A percentile compares a stretch with the other conserved stretches of the same genome.
phyloP scores from a whole-genome alignment of 2,888 invertebrate genomes.

The Nesidiocoris tenuis region DNA sequence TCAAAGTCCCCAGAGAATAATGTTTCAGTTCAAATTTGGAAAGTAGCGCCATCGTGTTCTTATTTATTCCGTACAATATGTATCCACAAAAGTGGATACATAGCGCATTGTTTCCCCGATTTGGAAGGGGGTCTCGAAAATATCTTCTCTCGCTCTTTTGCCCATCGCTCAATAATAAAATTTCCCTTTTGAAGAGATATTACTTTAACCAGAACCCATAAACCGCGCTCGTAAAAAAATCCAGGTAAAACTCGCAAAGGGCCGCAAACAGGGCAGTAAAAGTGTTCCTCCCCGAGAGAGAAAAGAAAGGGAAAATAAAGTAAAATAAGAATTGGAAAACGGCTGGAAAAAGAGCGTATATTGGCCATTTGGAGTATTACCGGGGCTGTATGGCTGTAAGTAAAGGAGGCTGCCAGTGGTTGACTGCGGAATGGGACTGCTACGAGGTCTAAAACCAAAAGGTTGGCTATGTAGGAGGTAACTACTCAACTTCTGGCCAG shows the following conservation, averaged over 20 bases:
- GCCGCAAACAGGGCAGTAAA: conserved; percentile 18
- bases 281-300: neutral
- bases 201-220: conserved; percentile 34
- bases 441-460: neutral
- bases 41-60: no score
- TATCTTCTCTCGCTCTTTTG: conserved; percentile 1
- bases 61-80: no score
- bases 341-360: neutral
- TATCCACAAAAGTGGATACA: no score
- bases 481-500: neutral
- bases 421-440: neutral
- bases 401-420: neutral
- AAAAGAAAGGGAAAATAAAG: neutral
- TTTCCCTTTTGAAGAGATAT: conserved; percentile 29
- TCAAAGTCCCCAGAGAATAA: no score
- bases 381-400: neutral
- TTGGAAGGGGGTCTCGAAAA: neutral
- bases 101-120: neutral
- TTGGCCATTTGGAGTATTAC: neutral
- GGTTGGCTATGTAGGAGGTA: neutral
- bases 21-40: no score
- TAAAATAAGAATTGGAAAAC: neutral
- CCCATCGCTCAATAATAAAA: conserved; percentile 31
- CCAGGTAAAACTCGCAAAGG: conserved; percentile 20
- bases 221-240: conserved; percentile 25